These are phyloP conservation scores for Trachelus iudaicus DNA, from an alignment of 2,888 invertebrate species.

Conservation along the genomic window DNA sequence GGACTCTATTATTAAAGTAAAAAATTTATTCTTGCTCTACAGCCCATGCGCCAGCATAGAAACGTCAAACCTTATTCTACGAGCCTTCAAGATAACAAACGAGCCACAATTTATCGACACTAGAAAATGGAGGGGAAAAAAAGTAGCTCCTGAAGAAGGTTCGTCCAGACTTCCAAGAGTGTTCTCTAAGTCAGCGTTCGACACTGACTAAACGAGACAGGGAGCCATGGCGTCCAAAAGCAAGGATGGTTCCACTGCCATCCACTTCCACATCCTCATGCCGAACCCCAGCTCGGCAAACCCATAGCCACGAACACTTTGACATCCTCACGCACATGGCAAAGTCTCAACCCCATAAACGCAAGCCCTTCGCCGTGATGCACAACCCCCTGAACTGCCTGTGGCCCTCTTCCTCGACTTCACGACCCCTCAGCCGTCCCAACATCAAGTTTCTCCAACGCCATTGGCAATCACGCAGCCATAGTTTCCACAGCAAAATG, in stretches of 20 bases:
- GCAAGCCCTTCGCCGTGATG: not conserved
- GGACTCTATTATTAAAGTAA: too few species aligned
- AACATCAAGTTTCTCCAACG: conserved; percentile 39
- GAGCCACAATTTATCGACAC: conserved; percentile 5
- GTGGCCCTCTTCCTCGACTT: conserved; percentile 16
- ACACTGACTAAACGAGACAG: conserved; percentile 57
- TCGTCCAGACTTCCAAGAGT: conserved; percentile 30
- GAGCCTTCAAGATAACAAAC: conserved; percentile 44
- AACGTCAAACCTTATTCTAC: conserved; percentile 20
- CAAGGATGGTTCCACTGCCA: conserved; percentile 42
- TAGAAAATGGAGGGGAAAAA: conserved; percentile 11
- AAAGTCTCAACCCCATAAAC: not conserved
- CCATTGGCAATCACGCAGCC: conserved; percentile 40
- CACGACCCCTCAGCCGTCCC: conserved; percentile 36
- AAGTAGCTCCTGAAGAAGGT: conserved; percentile 23
- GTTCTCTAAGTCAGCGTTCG: conserved; percentile 34
- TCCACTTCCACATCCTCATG: conserved; percentile 24
- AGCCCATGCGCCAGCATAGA: too few species aligned
- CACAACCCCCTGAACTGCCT: not conserved
- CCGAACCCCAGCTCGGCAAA: not conserved
- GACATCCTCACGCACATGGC: not conserved
- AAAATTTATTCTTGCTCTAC: too few species aligned
- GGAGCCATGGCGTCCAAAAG: conserved; percentile 50
- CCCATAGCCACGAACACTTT: not conserved
- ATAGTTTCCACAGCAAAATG: conserved; percentile 53